These are phyloP conservation scores for Acanthosepion lycidas DNA, from an alignment of 2,888 invertebrate species.

Conservation along the genomic window DNA sequence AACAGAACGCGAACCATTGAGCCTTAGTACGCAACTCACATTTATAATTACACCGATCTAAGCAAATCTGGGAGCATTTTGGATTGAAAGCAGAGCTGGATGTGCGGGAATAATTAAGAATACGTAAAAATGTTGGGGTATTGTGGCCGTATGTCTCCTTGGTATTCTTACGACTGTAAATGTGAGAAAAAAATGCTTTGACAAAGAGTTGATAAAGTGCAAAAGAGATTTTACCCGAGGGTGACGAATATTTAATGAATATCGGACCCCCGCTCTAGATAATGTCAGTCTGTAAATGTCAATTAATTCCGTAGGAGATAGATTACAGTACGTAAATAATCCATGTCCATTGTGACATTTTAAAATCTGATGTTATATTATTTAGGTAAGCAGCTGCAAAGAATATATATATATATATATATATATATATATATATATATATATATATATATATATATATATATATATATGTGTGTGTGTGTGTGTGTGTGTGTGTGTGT, in stretches of 20 bases:
- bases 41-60: no score
- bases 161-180: no score
- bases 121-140: not conserved
- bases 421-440: not conserved
- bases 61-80: no score
- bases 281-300: not conserved
- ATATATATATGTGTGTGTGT: not conserved
- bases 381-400: not conserved
- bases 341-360: not conserved
- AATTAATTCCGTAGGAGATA: not conserved
- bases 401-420: not conserved
- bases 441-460: not conserved
- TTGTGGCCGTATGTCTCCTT: not conserved
- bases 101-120: not conserved
- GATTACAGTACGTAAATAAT: no score
- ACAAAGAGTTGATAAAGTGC: not conserved
- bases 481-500: no score
- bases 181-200: no score
- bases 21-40: no score
- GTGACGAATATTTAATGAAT: constrained; percentile 21
- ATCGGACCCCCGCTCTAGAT: not conserved
- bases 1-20: no score
- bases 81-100: no score
- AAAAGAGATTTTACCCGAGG: not conserved
- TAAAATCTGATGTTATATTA: constrained; percentile 7